These are phyloP conservation scores for Strongylocentrotus purpuratus DNA, from an alignment of 35 echinoderm and acorn worm genomes.

Conservation along the genomic window DNA sequence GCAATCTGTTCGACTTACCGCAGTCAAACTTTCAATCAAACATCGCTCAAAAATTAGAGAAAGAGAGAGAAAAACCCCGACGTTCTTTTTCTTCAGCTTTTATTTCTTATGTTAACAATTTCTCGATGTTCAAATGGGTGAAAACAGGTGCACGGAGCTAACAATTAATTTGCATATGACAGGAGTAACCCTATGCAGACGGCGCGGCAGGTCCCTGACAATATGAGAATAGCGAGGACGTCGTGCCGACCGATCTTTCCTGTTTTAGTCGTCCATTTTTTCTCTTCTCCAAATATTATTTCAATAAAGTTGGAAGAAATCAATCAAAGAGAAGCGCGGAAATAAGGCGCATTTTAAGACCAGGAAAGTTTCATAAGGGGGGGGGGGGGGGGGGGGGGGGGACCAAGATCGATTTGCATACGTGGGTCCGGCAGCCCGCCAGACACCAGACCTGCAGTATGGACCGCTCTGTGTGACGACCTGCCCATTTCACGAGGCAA, in stretches of 20 bases:
- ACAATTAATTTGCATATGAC: conserved; percentile 54
- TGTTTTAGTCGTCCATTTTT: conserved; percentile 27
- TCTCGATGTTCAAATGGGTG: conserved; percentile 37
- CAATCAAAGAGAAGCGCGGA: conserved; percentile 24
- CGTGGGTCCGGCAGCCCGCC: neutral
- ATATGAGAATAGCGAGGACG: conserved; percentile 12
- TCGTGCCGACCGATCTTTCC: neutral
- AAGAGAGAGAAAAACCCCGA: neutral
- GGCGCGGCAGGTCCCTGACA: neutral
- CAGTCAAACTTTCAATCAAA: conserved; percentile 49
- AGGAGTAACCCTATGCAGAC: neutral
- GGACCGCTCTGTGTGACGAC: conserved; percentile 20
- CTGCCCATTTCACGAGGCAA: conserved; percentile 22
- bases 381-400: no score
- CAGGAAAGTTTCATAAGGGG: neutral
- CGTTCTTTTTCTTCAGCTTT: conserved; percentile 4
- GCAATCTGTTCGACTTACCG: conserved; percentile 35
- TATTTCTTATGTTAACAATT: conserved; percentile 49
- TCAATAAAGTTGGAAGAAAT: conserved; percentile 49
- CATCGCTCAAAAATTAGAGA: conserved; percentile 41
- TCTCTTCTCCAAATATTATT: conserved; percentile 47
- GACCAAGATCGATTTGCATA: neutral
- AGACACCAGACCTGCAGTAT: neutral
- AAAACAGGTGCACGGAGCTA: conserved; percentile 46
- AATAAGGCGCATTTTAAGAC: neutral